Conservation (phyloP, 2,888 invertebrate genomes). For the Syritta pipiens region DNA sequence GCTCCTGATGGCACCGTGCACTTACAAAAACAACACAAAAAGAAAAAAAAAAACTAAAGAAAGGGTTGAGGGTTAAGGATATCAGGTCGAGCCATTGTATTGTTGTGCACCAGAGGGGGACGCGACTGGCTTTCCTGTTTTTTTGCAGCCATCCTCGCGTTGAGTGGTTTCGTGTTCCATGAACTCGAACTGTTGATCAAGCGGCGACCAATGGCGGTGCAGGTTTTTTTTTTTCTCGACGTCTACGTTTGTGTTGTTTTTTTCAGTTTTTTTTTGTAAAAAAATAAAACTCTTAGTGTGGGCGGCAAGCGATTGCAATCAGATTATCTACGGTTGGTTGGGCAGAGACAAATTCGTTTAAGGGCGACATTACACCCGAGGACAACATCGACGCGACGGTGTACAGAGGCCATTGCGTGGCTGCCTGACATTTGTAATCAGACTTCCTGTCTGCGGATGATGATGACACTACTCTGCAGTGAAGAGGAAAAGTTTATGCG, state of each 20-base stretch:
- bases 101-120: background rate
- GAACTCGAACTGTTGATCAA: conserved; percentile 52
- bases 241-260: conserved; percentile 1
- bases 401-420: background rate
- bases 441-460: conserved; percentile 26
- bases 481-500: background rate
- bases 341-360: conserved; percentile 21
- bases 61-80: conserved; percentile 59
- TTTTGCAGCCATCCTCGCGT: conserved; percentile 12
- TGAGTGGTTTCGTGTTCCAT: conserved; percentile 34
- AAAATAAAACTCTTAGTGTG: background rate
- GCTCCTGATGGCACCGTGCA: conserved; percentile 19
- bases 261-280: conserved; percentile 3
- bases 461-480: conserved; percentile 5
- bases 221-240: background rate
- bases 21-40: conserved; percentile 19
- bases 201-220: background rate
- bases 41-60: background rate
- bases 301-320: conserved; percentile 16
- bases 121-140: conserved; percentile 8
- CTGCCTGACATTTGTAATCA: conserved; percentile 15
- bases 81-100: conserved; percentile 22
- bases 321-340: conserved; percentile 23
- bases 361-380: background rate
- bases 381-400: background rate